These are phyloP conservation scores for Elymnias hypermnestra DNA, from an alignment of 1,140 invertebrate species.

Conservation along the genomic window DNA sequence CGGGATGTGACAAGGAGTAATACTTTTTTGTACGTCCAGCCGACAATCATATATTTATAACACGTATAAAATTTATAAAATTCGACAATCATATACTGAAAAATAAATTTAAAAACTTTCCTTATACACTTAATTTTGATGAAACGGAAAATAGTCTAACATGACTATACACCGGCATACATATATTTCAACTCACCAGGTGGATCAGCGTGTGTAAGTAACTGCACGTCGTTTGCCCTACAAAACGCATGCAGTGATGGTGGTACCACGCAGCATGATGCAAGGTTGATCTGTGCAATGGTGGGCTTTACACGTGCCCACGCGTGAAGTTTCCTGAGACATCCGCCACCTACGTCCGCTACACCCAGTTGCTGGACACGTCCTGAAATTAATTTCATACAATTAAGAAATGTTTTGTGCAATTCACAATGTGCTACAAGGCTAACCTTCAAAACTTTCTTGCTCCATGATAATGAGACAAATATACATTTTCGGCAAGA, in stretches of 20 bases:
- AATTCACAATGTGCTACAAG: not conserved
- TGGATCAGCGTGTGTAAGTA: constrained; percentile 97
- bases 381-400: constrained; percentile 25
- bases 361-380: constrained; percentile 84
- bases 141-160: too few relatives aligned
- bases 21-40: too few relatives aligned
- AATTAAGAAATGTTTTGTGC: not conserved
- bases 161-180: too few relatives aligned
- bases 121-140: too few relatives aligned
- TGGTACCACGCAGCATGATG: constrained; percentile 96
- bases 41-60: too few relatives aligned
- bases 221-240: constrained; percentile 92
- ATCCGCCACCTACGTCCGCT: constrained; percentile 89
- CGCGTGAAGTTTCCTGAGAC: constrained; percentile 86
- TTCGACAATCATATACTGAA: too few relatives aligned
- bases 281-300: constrained; percentile 96
- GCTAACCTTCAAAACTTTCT: not conserved
- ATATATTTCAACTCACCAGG: constrained; percentile 85
- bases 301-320: constrained; percentile 90
- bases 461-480: too few relatives aligned
- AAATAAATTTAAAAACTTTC: too few relatives aligned
- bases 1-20: too few relatives aligned
- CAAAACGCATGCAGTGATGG: constrained; percentile 92
- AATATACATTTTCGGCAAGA: too few relatives aligned
- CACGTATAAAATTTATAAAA: too few relatives aligned